Conservation (phyloP, 2,888 invertebrate genomes). For the Tinea trinotella region DNA sequence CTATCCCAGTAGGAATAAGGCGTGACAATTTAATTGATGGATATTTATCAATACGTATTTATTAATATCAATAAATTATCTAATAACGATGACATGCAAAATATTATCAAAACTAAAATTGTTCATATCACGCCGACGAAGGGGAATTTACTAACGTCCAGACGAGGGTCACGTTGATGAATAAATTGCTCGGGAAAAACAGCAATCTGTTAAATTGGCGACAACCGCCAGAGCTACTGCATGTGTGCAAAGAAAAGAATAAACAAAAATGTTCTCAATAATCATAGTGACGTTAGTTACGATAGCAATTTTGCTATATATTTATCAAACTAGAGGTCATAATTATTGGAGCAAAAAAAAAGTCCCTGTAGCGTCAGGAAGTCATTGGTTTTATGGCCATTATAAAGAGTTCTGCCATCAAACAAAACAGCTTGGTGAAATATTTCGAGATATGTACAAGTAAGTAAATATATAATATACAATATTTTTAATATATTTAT, state of each 20-base stretch:
- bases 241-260: too few species aligned
- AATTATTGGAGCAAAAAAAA: slow-evolving; percentile 29
- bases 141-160: not conserved
- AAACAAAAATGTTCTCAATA: not conserved
- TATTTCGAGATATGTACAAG: slow-evolving; percentile 33
- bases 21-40: too few species aligned
- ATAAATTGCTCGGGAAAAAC: not conserved
- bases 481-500: not conserved
- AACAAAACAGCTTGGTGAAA: slow-evolving; percentile 29
- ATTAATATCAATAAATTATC: too few species aligned
- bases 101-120: too few species aligned
- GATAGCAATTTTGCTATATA: not conserved
- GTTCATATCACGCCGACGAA: too few species aligned
- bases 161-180: not conserved
- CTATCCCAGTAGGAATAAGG: too few species aligned
- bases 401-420: slow-evolving; percentile 26
- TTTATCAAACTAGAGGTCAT: slow-evolving; percentile 5
- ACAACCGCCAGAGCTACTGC: not conserved
- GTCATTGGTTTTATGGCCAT: slow-evolving; percentile 29
- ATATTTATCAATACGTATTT: too few species aligned
- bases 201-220: not conserved
- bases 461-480: slow-evolving; percentile 23
- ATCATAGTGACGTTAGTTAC: too few species aligned
- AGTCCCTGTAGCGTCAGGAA: slow-evolving; percentile 26
- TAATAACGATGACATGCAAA: too few species aligned